Base-by-base conservation (phyloP, 2,888 invertebrate genomes). In the Dendrolimus pini region DNA sequence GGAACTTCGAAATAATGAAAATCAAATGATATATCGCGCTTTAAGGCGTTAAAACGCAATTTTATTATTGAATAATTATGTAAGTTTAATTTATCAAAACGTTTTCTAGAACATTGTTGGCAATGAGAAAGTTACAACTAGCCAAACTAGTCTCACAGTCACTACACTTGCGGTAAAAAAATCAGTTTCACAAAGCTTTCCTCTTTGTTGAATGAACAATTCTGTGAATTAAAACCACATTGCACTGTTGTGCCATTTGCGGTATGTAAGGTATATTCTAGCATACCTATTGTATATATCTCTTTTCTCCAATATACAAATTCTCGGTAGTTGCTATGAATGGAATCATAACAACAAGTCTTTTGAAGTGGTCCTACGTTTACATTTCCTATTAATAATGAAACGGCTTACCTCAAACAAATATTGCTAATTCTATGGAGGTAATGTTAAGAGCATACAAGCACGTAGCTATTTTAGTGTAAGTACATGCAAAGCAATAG, bases 401-500 rank as follows among this genome's bases (percentile, higher is more conserved):
- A 47, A 47, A 47, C 47, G 47, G 12, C 47, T 47, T 47, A 47
- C 2, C 47, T 9, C 47, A 47, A 10, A 30, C 30, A 30, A 30
- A 30, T 30, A 30, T 47, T 47, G 12, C 9, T 47, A 47, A 9
- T 10, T 47, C 47, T 47, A 47, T 47, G 12, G 9, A 47, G 47
- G 12, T 47, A 47, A 47, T 47, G 30, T 30, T 30, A 30, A 30
- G 30, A 47, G 47, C 9, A 47, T 30, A 47, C 12, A 47, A 47
- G 47, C 47, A 47, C 12, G 47, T 12, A 47, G 54, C 55, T 47
- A 47, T 47, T 10, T 47, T 9, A 47, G 12, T 47, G 47, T 59
- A 56, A 57, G 56, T 57, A 42, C 52, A 47, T 54, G 52, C 56
- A 58, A 59, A 59, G 60, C 60, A 55, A 61, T 61, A 59, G 61